Conservation (phyloP, 2,113 vertebrate species). For the Melanerpes aurifrons region DNA sequence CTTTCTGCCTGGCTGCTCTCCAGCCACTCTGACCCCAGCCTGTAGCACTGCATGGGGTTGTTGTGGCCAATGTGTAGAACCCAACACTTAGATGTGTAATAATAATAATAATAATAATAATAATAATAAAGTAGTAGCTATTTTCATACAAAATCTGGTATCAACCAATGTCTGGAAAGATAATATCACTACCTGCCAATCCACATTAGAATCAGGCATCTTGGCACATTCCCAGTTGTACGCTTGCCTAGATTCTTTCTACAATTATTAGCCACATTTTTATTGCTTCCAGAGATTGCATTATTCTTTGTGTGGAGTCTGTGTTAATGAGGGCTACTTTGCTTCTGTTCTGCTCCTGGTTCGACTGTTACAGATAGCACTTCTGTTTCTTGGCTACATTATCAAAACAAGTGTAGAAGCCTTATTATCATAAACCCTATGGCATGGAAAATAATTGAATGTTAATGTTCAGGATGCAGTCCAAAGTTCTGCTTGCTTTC, state of each 20-base stretch:
- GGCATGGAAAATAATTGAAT: slow-evolving; percentile 6
- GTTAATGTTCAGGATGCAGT: not conserved
- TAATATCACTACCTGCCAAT: slow-evolving; percentile 33
- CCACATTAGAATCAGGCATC: slow-evolving; percentile 50
- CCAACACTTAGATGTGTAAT: no score
- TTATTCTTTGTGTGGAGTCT: not conserved
- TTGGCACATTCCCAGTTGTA: slow-evolving; percentile 9
- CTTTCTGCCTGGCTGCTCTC: no score
- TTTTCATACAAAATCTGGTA: slow-evolving; percentile 36
- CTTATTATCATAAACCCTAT: slow-evolving; percentile 5
- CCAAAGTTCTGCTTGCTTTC: slow-evolving; percentile 6
- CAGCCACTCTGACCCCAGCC: no score
- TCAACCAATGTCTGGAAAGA: slow-evolving; percentile 42
- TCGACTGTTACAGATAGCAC: slow-evolving; percentile 30
- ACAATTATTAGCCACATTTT: slow-evolving; percentile 25
- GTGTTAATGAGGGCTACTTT: not conserved
- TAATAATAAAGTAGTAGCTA: not conserved
- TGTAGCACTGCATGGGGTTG: no score
- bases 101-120: no score
- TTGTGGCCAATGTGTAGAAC: no score
- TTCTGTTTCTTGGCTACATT: slow-evolving; percentile 29
- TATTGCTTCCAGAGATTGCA: slow-evolving; percentile 47
- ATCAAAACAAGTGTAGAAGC: slow-evolving; percentile 28
- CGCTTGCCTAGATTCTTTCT: slow-evolving; percentile 14
- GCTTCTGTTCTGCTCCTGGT: not conserved